Base-by-base conservation (phyloP, 2,113 vertebrate species). In the Gobius niger region DNA sequence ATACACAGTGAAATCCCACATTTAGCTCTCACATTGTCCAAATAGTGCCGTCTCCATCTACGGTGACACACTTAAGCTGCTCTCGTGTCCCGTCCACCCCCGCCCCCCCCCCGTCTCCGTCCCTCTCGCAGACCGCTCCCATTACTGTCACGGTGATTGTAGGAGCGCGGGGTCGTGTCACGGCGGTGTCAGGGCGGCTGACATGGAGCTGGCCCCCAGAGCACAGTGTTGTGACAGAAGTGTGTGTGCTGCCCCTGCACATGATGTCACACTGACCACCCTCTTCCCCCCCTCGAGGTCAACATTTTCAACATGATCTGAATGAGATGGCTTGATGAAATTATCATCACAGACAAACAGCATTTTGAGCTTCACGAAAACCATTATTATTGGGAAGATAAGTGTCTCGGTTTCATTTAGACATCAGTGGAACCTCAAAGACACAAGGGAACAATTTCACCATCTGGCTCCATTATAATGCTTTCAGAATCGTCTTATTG, bases 161-260 rank as follows among this genome's bases (percentile, higher is more conserved):
- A 77, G 61, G 46, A 62, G 73, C 81, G 66, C 62, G 70, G 81
- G 24, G 85, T 83, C 81, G 66, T 47, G 74, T 79, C 82, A 62
- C 68, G 51, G 51, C 41, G 18, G 68, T 81, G 82, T 77, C 76
- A 78, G 70, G 53, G 65, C 63, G 44, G 76, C 70, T 83, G 87
- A 85, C 80, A 85, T 67, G 6, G 15, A 76, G 57, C 71, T 56
- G 24, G 52, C 53, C 54, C 47, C 19, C 44, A 41, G n/a, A 1
- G 47, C 72, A 9, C 54, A 50, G 51, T 84, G 80, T 79, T 85
- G 81, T 85, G 83, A 85, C 86, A 86, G 80, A 70, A 24, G 66
- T 68, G 18, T 77, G 81, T 78, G 50, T 67, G 34, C 72, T 63
- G 81, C 73, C 87, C 75, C 50, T 70, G 60, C 19, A 19, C 72